Evolutionary conservation across 1,140 invertebrate genomes (phyloP).

Genomic region (Lithobius niger): DNA sequence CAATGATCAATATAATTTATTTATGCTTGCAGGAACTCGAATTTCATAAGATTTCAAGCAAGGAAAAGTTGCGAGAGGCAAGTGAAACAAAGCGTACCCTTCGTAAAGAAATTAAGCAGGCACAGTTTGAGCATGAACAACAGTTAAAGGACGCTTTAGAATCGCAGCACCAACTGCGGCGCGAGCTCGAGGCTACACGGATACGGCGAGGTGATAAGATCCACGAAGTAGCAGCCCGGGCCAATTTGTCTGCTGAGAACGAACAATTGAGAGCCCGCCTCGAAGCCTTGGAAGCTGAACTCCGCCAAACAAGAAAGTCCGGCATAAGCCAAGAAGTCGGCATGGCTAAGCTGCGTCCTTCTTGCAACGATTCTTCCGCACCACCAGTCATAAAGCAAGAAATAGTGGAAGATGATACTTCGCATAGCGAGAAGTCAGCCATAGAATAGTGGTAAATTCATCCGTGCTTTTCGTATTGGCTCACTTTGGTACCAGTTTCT

Average conservation of each 20-base stretch:
- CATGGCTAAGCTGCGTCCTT: too few species aligned
- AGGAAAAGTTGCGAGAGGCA: constrained; percentile 8
- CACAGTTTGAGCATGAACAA: background rate
- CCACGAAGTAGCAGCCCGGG: background rate
- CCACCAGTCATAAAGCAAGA: too few species aligned
- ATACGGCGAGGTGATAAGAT: background rate
- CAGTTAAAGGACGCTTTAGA: background rate
- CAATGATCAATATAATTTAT: background rate
- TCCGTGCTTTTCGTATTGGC: too few species aligned
- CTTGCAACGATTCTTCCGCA: too few species aligned
- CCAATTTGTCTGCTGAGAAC: background rate
- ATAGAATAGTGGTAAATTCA: too few species aligned
- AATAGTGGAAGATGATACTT: too few species aligned
- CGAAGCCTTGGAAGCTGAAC: background rate
- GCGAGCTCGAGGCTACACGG: background rate
- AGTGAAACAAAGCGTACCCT: constrained; percentile 7
- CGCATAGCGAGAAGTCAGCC: too few species aligned
- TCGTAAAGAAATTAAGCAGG: constrained; percentile 6
- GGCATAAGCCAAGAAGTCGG: too few species aligned
- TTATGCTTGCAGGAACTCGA: constrained; percentile 7
- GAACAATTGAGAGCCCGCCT: background rate
- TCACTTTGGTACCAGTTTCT: too few species aligned
- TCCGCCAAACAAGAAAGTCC: too few species aligned
- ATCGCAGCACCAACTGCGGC: background rate
- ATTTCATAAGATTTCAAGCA: background rate